phyloP scores from a whole-genome alignment of 2,797 vertebrate genomes.

The Cirrhinus mrigala region DNA sequence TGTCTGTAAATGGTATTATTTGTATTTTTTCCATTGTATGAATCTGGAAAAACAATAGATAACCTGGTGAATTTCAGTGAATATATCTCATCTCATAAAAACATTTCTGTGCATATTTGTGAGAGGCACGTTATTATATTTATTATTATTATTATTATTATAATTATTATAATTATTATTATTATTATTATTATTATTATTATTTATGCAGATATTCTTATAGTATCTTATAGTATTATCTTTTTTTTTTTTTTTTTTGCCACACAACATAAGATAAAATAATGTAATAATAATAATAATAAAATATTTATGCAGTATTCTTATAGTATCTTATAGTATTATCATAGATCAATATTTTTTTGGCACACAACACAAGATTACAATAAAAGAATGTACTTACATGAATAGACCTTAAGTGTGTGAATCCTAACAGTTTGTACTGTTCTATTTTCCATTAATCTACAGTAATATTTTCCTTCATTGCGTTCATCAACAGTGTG shows the following conservation, averaged over 20 bases:
- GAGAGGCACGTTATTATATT: no score
- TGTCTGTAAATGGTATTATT: slow-evolving; percentile 44
- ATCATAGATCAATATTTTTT: neutral
- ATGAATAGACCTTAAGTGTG: neutral
- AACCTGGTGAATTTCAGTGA: neutral
- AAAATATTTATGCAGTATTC: no score
- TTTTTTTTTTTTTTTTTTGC: no score
- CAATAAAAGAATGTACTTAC: slow-evolving; percentile 5
- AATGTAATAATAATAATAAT: no score
- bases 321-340: no score
- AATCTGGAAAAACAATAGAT: slow-evolving; percentile 5
- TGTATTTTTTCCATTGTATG: rapidly evolving
- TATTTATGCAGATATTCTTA: no score
- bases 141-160: no score
- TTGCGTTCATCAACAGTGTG: slow-evolving; percentile 34
- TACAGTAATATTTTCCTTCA: slow-evolving; percentile 38
- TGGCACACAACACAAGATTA: neutral
- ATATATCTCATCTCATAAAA: neutral
- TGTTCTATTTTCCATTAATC: neutral
- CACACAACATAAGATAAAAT: slow-evolving; percentile 10
- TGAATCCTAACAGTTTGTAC: neutral
- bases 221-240: no score
- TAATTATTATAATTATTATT: no score
- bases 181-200: no score
- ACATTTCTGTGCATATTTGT: neutral